These are phyloP conservation scores for Hesperophylax magnus DNA, from an alignment of 1,140 invertebrate species.

Conservation along the genomic window DNA sequence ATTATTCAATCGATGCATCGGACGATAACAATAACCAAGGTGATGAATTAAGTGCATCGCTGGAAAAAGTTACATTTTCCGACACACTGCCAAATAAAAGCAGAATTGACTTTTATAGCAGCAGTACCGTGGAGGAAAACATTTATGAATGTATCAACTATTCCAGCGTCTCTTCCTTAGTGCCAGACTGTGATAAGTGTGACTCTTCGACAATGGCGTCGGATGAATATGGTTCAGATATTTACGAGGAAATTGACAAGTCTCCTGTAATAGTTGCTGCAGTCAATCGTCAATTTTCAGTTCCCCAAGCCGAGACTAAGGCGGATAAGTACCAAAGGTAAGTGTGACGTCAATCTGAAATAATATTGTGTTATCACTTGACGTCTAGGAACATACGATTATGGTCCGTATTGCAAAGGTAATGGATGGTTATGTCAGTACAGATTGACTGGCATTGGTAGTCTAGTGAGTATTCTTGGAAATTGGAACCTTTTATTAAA, in stretches of 20 bases:
- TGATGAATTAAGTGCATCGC: neutral
- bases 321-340: slow-evolving; percentile 70
- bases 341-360: slow-evolving; percentile 49
- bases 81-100: slow-evolving; percentile 47
- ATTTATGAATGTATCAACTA: slow-evolving; percentile 69
- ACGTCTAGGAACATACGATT: neutral
- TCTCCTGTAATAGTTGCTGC: slow-evolving; percentile 67
- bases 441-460: too few relatives aligned
- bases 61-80: slow-evolving; percentile 10
- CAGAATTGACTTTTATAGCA: slow-evolving; percentile 27
- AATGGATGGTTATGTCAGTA: too few relatives aligned
- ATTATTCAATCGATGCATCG: neutral
- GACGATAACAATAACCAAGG: slow-evolving; percentile 28
- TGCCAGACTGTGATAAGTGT: slow-evolving; percentile 64
- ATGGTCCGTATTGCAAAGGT: neutral
- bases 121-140: slow-evolving; percentile 62
- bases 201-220: slow-evolving; percentile 69
- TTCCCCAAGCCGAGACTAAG: slow-evolving; percentile 64
- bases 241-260: slow-evolving; percentile 66
- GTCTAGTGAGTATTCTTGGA: too few relatives aligned
- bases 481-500: too few relatives aligned
- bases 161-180: slow-evolving; percentile 67
- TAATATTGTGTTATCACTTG: neutral
- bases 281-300: slow-evolving; percentile 67
- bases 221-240: slow-evolving; percentile 68